Conservation (phyloP, 2,113 vertebrate species). For the Aythya baeri region DNA sequence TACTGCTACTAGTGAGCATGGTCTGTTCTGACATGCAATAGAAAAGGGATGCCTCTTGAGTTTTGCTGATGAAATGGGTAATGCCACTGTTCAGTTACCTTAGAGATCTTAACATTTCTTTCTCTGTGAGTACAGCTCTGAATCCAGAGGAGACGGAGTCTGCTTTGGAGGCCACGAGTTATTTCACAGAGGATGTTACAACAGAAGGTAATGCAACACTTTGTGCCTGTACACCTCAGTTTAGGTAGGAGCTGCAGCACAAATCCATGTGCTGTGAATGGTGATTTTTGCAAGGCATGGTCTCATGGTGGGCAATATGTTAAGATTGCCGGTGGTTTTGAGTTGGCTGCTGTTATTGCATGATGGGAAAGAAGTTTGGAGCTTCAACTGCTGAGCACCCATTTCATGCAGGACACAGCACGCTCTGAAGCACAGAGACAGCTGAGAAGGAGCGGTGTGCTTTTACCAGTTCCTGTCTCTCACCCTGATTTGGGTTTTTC, state of each 20-base stretch:
- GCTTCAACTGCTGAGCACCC: not conserved
- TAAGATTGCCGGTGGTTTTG: not conserved
- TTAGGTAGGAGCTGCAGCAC: not conserved
- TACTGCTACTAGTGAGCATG: not conserved
- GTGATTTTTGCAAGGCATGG: not conserved
- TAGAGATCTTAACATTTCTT: not conserved
- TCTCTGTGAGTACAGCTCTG: slow-evolving; percentile 80
- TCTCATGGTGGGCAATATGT: not conserved
- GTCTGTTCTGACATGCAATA: not conserved
- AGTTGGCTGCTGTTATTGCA: not conserved
- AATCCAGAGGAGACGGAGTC: slow-evolving; percentile 92
- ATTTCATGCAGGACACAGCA: not conserved
- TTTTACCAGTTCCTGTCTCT: slow-evolving; percentile 10
- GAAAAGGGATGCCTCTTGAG: not conserved
- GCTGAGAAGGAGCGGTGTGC: not conserved
- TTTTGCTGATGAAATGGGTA: not conserved
- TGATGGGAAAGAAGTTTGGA: not conserved
- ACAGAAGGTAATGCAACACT: slow-evolving; percentile 79
- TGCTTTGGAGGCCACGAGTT: slow-evolving; percentile 90
- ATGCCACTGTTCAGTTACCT: not conserved
- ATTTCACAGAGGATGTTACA: slow-evolving; percentile 87
- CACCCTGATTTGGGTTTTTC: not conserved
- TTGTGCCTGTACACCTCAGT: not conserved
- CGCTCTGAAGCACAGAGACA: not conserved
- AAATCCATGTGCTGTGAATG: not conserved